Percentiles rank a stretch among this genome's conserved stretches.
Evolutionary conservation across 1,140 invertebrate species (phyloP).

Genomic region (Drosophila oshimai): DNA sequence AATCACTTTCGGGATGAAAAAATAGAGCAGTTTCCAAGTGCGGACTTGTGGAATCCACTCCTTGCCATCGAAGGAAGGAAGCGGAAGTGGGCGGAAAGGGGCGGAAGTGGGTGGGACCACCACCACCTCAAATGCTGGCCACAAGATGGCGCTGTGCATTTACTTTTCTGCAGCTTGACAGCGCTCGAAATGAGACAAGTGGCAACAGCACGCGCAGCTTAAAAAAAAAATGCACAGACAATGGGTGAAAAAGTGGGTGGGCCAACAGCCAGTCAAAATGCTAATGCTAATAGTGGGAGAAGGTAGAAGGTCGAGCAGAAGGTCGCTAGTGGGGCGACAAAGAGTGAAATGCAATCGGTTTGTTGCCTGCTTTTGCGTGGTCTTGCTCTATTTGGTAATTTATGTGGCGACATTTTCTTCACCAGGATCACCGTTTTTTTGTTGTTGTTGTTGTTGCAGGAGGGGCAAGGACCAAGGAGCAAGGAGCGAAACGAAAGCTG

Average conservation of each 20-base stretch:
- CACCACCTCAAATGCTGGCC: slow-evolving; percentile 16
- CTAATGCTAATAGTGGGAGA: slow-evolving; percentile 35
- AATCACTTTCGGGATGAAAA: slow-evolving; percentile 40
- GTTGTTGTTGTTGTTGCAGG: neutral
- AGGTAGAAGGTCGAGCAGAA: neutral
- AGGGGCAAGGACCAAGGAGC: no score
- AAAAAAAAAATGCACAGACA: neutral
- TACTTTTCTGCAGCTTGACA: slow-evolving; percentile 51
- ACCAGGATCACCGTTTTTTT: neutral
- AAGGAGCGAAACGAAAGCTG: slow-evolving; percentile 51
- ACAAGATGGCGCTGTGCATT: slow-evolving; percentile 53
- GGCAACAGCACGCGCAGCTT: slow-evolving; percentile 45
- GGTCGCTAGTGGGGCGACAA: slow-evolving; percentile 1
- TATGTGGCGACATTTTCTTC: slow-evolving; percentile 57
- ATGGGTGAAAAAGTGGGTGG: neutral
- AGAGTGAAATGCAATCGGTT: slow-evolving; percentile 38
- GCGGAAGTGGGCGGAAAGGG: neutral
- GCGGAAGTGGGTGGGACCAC: neutral
- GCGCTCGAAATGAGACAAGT: slow-evolving; percentile 63
- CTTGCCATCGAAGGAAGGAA: slow-evolving; percentile 26
- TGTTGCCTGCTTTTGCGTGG: slow-evolving; percentile 52
- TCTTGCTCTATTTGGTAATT: slow-evolving; percentile 65
- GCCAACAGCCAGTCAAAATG: slow-evolving; percentile 47
- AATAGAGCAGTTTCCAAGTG: slow-evolving; percentile 50
- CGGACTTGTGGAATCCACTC: slow-evolving; percentile 41